Conservation (phyloP, 2,113 vertebrate species). For the Capreolus pygargus region DNA sequence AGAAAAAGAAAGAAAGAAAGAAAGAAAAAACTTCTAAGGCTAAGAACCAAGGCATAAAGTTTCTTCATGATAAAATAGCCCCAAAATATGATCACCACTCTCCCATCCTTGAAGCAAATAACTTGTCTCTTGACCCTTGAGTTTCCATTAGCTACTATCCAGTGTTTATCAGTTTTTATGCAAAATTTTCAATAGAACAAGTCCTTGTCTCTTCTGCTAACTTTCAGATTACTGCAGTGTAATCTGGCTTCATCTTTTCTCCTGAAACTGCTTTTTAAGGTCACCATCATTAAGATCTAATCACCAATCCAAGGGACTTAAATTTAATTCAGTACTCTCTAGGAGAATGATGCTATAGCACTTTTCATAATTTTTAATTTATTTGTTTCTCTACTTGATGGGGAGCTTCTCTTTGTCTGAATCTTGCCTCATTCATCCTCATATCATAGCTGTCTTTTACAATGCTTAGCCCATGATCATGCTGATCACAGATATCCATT, state of each 20-base stretch:
- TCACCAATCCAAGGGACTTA: not conserved
- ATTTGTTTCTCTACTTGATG: not conserved
- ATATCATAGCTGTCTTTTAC: not conserved
- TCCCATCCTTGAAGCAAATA: not conserved
- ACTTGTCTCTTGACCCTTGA: not conserved
- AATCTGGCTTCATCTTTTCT: not conserved
- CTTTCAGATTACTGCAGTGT: not conserved
- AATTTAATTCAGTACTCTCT: not conserved
- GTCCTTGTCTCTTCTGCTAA: conserved; percentile 14
- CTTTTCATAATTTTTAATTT: not conserved
- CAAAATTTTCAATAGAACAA: not conserved
- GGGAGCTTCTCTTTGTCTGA: not conserved
- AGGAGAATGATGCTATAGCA: not conserved
- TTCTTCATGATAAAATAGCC: not conserved
- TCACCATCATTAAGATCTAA: not conserved
- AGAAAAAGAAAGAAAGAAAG: not conserved
- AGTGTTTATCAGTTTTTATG: conserved; percentile 6
- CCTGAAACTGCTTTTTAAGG: not conserved
- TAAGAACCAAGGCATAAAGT: not conserved
- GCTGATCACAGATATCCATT: not conserved
- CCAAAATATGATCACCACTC: not conserved
- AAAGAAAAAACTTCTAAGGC: not conserved
- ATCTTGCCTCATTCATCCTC: not conserved
- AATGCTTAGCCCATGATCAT: not conserved
- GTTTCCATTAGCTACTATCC: not conserved